phyloP scores from a whole-genome alignment of 2,888 invertebrate species.

The Cristatella mucedo region DNA sequence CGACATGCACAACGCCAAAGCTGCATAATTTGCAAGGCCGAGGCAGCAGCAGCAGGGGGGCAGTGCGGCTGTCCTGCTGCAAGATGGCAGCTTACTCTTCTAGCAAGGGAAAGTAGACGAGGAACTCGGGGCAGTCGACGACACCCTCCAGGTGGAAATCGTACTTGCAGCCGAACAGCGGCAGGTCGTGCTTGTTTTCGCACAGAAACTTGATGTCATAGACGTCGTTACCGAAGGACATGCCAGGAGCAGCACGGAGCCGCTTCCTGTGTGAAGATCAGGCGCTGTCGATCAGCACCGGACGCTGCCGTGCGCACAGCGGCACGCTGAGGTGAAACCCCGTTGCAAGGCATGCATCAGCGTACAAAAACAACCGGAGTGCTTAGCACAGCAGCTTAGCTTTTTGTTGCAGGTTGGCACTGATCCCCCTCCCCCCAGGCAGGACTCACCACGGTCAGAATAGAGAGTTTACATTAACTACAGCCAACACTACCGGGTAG shows the following conservation, averaged over 20 bases:
- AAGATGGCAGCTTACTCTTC: slow-evolving; percentile 26
- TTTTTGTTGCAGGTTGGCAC: no score
- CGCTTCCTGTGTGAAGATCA: slow-evolving; percentile 7
- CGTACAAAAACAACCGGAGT: no score
- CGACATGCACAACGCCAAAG: background rate
- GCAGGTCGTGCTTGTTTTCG: slow-evolving; percentile 38
- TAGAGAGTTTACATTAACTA: no score
- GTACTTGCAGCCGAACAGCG: slow-evolving; percentile 87
- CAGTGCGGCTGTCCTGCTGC: background rate
- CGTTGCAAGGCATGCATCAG: no score
- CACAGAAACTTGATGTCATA: slow-evolving; percentile 39
- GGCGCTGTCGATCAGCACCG: slow-evolving; percentile 3
- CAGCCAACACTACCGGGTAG: no score
- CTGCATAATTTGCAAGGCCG: no score
- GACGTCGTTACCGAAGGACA: slow-evolving; percentile 42
- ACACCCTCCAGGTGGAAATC: slow-evolving; percentile 87
- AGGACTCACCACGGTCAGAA: no score
- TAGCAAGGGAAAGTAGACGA: slow-evolving; percentile 78
- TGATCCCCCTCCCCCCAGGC: no score
- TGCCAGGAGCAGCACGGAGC: background rate
- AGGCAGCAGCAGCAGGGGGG: no score
- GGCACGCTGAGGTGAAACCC: no score
- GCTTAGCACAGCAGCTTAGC: no score
- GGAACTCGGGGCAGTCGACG: slow-evolving; percentile 94
- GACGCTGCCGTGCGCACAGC: background rate